Base-by-base conservation (phyloP, 2,113 vertebrate genomes). In the Nycticryphes semicollaris region DNA sequence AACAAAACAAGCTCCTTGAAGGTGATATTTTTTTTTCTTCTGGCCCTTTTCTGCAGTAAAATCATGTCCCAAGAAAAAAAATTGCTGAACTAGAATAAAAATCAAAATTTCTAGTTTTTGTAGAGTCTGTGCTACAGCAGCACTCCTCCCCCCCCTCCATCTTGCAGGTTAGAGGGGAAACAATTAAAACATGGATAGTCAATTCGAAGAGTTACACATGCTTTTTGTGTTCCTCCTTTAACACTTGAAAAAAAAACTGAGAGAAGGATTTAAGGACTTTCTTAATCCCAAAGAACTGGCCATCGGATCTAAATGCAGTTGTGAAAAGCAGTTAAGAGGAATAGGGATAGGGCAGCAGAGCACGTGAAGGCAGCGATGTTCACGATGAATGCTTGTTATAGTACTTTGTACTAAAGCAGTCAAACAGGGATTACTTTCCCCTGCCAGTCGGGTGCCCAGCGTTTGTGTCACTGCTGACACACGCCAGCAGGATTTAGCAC, bases 271-370 rank as follows among this genome's bases (percentile, higher is more conserved):
- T 57, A 56, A 69, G 25, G 68, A 20, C n/a, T 74, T 90, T 8
- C 27, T 73, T 70, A 70, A 93, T 63, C n/a, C 84, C 75, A 73
- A 66, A 80, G 88, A 90, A 63, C 20, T 54, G 73, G 33, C 63
- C 69, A 62, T 62, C 0, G 0, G 86, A 86, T 77, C 76, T 84
- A 74, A 80, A 37, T 2, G 63, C 31, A 73, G 31, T 3, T 45
- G 63, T 54, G 59, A 76, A 59, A 62, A 79, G 0, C 79, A 75
- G 53, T 16, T 45, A 56, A 51, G 45, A 89, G 62, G 45, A 35
- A 57, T 69, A 12, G 31, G 30, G 37, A 45, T 0, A 82, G 74
- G 53, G 76, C 84, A 96, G 57, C 63, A 68, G 78, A 48, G 45
- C 50, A 53, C 3, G 70, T n/a, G 70, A 85, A 77, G 1, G 1